phyloP scores from a whole-genome alignment of 2,797 vertebrate species.

The Thamnophis elegans region DNA sequence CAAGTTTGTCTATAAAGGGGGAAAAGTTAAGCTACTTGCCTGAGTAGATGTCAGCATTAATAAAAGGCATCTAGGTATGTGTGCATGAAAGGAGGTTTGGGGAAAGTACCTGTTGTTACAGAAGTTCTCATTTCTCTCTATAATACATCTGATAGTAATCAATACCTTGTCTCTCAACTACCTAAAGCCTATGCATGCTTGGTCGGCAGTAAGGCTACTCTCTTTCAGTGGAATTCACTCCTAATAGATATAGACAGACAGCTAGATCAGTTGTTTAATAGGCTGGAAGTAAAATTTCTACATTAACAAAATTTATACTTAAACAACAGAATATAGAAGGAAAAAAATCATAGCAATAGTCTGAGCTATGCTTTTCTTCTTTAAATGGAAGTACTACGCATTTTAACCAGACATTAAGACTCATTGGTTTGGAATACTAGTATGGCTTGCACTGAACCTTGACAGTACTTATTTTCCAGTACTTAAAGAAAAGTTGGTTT shows the following conservation, averaged over 20 bases:
- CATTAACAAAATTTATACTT: background rate
- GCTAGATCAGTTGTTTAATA: background rate
- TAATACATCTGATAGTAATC: background rate
- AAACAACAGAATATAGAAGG: too few relatives aligned
- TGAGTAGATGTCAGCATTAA: background rate
- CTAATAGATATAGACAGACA: background rate
- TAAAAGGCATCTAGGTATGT: background rate
- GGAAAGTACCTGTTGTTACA: background rate
- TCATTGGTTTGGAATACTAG: background rate
- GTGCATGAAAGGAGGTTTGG: background rate
- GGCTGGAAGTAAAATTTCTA: background rate
- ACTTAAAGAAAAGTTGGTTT: background rate
- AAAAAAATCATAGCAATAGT: too few relatives aligned
- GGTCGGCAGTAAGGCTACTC: background rate
- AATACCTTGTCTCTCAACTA: background rate
- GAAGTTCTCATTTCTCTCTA: background rate
- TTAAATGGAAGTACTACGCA: too few relatives aligned
- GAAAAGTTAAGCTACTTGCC: background rate
- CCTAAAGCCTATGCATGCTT: background rate
- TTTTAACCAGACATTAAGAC: background rate
- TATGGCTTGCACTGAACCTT: background rate
- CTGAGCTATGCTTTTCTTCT: too few relatives aligned
- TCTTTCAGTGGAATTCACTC: background rate
- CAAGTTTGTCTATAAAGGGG: background rate
- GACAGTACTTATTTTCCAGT: background rate